These are phyloP conservation scores for Ctenochaetus hawaiiensis DNA, from an alignment of 2,797 vertebrate genomes.

Conservation along the genomic window DNA sequence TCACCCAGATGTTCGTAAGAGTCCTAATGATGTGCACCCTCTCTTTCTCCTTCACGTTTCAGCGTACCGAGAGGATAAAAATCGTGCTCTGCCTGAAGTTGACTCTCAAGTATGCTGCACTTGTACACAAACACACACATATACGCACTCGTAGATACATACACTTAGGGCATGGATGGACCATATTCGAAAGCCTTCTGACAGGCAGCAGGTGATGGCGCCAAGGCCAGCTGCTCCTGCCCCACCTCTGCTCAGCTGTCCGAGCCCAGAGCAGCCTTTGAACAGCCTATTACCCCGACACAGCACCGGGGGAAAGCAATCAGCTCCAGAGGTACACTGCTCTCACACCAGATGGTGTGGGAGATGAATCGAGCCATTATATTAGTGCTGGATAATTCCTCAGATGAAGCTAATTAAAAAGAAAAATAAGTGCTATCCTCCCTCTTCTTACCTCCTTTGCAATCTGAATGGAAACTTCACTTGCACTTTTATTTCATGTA, in stretches of 20 bases:
- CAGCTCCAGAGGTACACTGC: conserved; percentile 84
- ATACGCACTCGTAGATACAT: conserved; percentile 43
- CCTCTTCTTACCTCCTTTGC: conserved; percentile 72
- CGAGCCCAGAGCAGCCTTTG: conserved; percentile 84
- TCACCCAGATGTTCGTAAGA: conserved; percentile 72
- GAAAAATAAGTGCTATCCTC: conserved; percentile 82
- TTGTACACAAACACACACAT: conserved; percentile 33
- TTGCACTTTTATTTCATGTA: conserved; percentile 35
- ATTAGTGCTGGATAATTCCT: conserved; percentile 88
- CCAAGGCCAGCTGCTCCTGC: conserved; percentile 85
- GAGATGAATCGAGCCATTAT: conserved; percentile 89
- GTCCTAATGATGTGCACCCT: conserved; percentile 61
- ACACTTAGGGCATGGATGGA: conserved; percentile 65
- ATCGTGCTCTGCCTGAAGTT: conserved; percentile 41
- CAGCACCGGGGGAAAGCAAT: conserved; percentile 86
- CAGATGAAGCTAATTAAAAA: conserved; percentile 89
- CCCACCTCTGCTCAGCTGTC: conserved; percentile 89
- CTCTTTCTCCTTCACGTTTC: conserved; percentile 5
- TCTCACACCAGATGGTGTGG: conserved; percentile 87
- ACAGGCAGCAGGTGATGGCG: conserved; percentile 85
- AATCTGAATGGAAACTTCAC: conserved; percentile 58
- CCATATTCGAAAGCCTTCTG: conserved; percentile 69
- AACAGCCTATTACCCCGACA: conserved; percentile 88
- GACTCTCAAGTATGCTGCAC: conserved; percentile 53
- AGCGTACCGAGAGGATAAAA: conserved; percentile 31